phyloP scores from a whole-genome alignment of 2,113 vertebrate species.

The Cinclus mexicanus region DNA sequence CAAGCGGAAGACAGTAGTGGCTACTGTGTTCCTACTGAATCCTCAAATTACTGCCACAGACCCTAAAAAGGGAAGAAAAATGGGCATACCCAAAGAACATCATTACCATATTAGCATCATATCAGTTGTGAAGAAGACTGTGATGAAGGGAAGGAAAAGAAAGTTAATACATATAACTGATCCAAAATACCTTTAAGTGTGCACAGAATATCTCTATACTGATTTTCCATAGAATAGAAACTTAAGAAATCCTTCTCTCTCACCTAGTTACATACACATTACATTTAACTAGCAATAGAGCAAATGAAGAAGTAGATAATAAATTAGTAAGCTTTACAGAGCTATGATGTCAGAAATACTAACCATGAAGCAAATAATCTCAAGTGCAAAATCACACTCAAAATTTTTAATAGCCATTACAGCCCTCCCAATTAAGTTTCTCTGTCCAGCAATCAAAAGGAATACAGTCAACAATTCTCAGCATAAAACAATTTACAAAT shows the following conservation, averaged over 20 bases:
- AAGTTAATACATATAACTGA: background rate
- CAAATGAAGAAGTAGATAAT: background rate
- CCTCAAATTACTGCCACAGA: background rate
- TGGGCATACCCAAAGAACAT: background rate
- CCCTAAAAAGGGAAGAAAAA: background rate
- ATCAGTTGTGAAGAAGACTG: background rate
- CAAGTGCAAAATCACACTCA: background rate
- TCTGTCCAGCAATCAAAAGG: background rate
- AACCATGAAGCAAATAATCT: background rate
- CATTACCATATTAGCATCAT: no score
- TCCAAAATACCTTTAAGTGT: background rate
- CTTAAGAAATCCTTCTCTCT: background rate
- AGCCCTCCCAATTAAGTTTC: background rate
- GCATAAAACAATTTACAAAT: background rate
- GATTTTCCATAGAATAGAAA: background rate
- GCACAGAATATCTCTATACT: rapidly evolving
- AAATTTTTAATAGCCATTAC: background rate
- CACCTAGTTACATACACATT: background rate
- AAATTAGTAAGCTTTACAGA: background rate
- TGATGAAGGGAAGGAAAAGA: background rate
- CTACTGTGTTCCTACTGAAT: background rate
- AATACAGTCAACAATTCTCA: background rate
- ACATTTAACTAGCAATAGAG: background rate
- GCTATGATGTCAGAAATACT: background rate
- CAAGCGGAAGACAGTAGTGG: background rate